Base-by-base conservation (phyloP, 2,888 invertebrate genomes). In the Volucella bombylans region DNA sequence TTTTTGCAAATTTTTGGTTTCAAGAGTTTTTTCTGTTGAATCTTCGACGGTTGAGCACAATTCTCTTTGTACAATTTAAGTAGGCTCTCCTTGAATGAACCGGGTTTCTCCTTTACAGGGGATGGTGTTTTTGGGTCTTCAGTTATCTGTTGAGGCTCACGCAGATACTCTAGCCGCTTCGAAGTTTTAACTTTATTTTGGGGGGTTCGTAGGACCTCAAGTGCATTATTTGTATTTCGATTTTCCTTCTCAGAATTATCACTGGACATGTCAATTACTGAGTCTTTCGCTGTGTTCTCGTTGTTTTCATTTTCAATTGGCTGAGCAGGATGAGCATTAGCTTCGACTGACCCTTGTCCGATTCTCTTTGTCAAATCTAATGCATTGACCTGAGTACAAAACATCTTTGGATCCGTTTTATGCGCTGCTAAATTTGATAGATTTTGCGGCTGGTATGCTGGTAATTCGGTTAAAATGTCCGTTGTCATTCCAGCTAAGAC, bases 401-500 rank as follows among this genome's bases (percentile, higher is more conserved):
- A 11, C 10, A 49, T 43, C 11, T 4, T 79, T 0, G 65, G 8
- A 6, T 31, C 49, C 9, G 52, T 1, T 1, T 12, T 55, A 8
- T 38, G 31, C 8, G 8, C 54, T 4, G 15, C 1, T 3, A 23
- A 57, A 4, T 49, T 49, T 1, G 38, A 4, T 8, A 31, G 4
- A 41, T 57, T 8, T 2, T 47, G 8, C 43, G 65, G 61, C 61
- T 85, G 85, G 59, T 85, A 77, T 1, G 57, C 80, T 52, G 81
- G 85, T 14, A 85, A 1, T 55, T 77, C 80, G n/a, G 68, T 73
- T 11, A 72, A 43, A 1, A 14, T 9, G n/a, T 85, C 85, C 2
- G 76, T 76, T 52, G 62, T 77, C 68, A 85, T 77, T 57, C 81
- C 85, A 47, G 80, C 85, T 64, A 85, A 72, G 8, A 85, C 47